Base-by-base conservation (phyloP, 2,113 vertebrate genomes). In the Carollia perspicillata region DNA sequence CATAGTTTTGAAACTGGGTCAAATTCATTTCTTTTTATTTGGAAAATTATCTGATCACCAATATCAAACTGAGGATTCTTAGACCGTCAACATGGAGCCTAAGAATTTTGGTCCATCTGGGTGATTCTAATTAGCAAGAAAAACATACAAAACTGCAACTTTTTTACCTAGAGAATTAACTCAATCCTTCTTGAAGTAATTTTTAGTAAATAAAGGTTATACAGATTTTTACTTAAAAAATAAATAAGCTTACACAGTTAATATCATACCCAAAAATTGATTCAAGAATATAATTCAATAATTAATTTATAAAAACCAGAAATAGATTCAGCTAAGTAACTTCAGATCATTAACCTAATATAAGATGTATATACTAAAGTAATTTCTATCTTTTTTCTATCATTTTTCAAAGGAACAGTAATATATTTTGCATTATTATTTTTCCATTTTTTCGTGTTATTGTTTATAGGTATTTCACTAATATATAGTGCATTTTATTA, bases 161-260 rank as follows among this genome's bases (percentile, higher is more conserved):
- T 60, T 80, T 89, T 90, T 17, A 77, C 17, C n/a, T n/a, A 37
- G 40, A 80, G 90, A 91, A 53, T 88, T 65, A 44, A 58, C 17
- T 71, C 20, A 49, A 53, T 33, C 5, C 33, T 87, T 51, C 17
- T 14, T n/a, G 84, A 69, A 83, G 0, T 58, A 77, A 91, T 86
- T 72, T 74, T 77, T 26, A 84, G 4, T 17, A 90, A 93, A 66
- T 71, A 13, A 79, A 60, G 0, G 0, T 58, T 16, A 49, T 74
- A 42, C n/a, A 60, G 83, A 81, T 35, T 77, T 90, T 91, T 79
- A n/a, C n/a, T n/a, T n/a, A 85, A 90, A 84, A 74, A 74, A 33
- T 17, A 53, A 49, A 51, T 4, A 74, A 88, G 66, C 1, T 69
- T 79, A 26, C 0, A 35, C 3, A 53, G 8, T 66, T 94, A 75